These are phyloP conservation scores for Hecatera dysodea DNA, from an alignment of 2,888 invertebrate species.

Conservation along the genomic window DNA sequence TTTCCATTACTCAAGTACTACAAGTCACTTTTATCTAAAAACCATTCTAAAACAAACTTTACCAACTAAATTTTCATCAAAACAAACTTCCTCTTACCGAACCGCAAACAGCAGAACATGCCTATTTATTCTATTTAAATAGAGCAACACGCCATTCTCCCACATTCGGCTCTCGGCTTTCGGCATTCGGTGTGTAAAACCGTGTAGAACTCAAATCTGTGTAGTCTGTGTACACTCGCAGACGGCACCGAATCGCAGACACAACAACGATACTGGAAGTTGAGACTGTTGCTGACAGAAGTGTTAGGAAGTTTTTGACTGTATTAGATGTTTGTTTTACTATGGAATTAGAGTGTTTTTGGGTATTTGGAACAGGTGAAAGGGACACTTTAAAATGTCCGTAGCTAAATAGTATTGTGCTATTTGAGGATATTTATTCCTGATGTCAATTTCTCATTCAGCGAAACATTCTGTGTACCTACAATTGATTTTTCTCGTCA, in stretches of 20 bases:
- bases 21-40: too few relatives aligned
- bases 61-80: background rate
- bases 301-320: slow-evolving; percentile 20
- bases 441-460: too few relatives aligned
- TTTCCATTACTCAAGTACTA: background rate
- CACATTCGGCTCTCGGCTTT: slow-evolving; percentile 41
- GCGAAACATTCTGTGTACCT: too few relatives aligned
- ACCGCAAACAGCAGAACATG: slow-evolving; percentile 4
- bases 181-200: slow-evolving; percentile 39
- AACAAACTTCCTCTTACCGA: background rate
- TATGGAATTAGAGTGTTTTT: too few relatives aligned
- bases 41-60: background rate
- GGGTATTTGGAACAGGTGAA: background rate
- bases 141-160: slow-evolving; percentile 26
- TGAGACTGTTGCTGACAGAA: slow-evolving; percentile 43
- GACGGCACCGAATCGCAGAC: slow-evolving; percentile 61
- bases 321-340: background rate
- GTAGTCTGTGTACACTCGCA: slow-evolving; percentile 31
- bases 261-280: slow-evolving; percentile 60
- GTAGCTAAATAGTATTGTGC: too few relatives aligned
- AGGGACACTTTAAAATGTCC: background rate
- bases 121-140: slow-evolving; percentile 43
- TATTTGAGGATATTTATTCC: too few relatives aligned
- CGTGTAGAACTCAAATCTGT: slow-evolving; percentile 52
- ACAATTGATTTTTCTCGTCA: too few relatives aligned